Evolutionary conservation across 2,797 vertebrate species (phyloP), one percentile per base, ranked within the genome.

Genomic region (Neomorphus geoffroyi): DNA sequence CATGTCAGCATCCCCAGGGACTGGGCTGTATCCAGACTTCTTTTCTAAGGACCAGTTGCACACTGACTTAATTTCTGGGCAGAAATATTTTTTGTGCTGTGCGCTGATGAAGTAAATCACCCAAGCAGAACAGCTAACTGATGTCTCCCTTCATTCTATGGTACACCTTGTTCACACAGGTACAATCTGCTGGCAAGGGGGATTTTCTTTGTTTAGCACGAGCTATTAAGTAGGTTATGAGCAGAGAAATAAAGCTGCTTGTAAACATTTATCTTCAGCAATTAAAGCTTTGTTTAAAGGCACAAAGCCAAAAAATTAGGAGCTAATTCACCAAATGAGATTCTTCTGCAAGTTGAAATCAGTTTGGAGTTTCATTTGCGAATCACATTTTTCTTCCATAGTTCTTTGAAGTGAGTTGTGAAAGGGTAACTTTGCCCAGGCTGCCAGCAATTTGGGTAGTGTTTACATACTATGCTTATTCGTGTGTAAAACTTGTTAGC

Each of bases 271-370:
- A 46, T 53, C 60, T 66, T 89, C 70, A 58, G 54, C 50, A 87
- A 92, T 85, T 72, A 94, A 93, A 86, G 65, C 35, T 90, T 85
- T 80, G 57, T 93, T 94, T 88, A 51, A 95, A 87, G 51, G 83
- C 84, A 64, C 58, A 71, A 60, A 91, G 78, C 60, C 87, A 94
- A 97, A 90, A 94, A 80, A 48, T 74, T 73, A 83, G 51, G 45
- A 82, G 37, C 53, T 92, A 91, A 94, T 17, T 80, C 82, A 62
- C 43, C 75, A 92, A 95, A 87, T 15, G 58, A 83, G 85, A 95
- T 26, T 50, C 56, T 95, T 94, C 53, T 81, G 70, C 86, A 91
- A 94, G 67, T 33, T 75, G 70, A 82, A 94, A 85, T 90, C 33
- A 73, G 74, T 80, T 89, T 77, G 58, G 56, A 74, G 51, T 72